Evolutionary conservation across 2,888 invertebrate species (phyloP).

Genomic region (Scrobipalpa atriplicella): DNA sequence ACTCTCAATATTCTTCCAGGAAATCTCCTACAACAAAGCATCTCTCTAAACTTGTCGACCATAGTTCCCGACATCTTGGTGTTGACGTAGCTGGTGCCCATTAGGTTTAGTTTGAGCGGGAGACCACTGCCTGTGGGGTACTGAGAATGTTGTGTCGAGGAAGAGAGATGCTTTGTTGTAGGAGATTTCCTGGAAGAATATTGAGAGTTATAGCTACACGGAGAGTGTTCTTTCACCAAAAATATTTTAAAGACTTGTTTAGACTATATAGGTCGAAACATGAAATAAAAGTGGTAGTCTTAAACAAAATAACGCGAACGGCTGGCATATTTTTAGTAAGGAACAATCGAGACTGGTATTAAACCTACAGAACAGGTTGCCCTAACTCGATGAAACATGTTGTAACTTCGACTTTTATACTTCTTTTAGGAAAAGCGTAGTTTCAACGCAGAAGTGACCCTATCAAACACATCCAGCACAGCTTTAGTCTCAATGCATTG

Average conservation of each 20-base stretch:
- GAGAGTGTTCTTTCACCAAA: too few relatives aligned
- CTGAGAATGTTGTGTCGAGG: slow-evolving; percentile 93
- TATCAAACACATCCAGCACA: slow-evolving; percentile 68
- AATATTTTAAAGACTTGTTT: too few relatives aligned
- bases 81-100: slow-evolving; percentile 93
- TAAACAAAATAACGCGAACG: too few relatives aligned
- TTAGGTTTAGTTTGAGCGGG: slow-evolving; percentile 91
- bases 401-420: neutral
- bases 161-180: slow-evolving; percentile 93
- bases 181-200: slow-evolving; percentile 86
- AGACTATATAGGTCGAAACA: too few relatives aligned
- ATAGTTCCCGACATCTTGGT: slow-evolving; percentile 91
- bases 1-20: slow-evolving; percentile 76
- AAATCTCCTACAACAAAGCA: slow-evolving; percentile 92
- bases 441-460: slow-evolving; percentile 67
- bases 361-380: too few relatives aligned
- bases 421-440: slow-evolving; percentile 71
- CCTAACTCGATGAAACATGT: too few relatives aligned
- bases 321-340: too few relatives aligned
- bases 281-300: too few relatives aligned
- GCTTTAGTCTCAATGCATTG: slow-evolving; percentile 85
- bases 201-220: too few relatives aligned
- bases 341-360: too few relatives aligned
- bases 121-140: slow-evolving; percentile 93
- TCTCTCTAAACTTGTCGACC: slow-evolving; percentile 92